These are phyloP conservation scores for Danio tinwini DNA, from an alignment of 2,797 vertebrate species.

Conservation along the genomic window DNA sequence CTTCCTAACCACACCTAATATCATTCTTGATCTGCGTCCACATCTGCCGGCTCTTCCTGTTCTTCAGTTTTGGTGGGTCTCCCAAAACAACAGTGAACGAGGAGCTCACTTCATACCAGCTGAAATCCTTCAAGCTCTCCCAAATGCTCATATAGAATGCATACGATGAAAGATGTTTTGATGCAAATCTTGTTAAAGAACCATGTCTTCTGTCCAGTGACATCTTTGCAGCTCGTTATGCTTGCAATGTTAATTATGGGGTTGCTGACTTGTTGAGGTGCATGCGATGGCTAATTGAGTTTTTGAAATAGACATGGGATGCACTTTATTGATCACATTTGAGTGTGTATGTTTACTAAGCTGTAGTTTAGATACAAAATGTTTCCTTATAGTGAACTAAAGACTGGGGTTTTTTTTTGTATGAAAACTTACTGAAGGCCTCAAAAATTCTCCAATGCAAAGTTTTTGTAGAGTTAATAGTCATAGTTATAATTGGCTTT, in stretches of 20 bases:
- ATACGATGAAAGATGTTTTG: constrained; percentile 49
- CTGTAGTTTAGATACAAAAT: background rate
- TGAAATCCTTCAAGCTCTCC: constrained; percentile 70
- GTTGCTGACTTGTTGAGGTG: background rate
- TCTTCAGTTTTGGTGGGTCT: constrained; percentile 49
- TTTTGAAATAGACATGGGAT: background rate
- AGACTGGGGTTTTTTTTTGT: background rate
- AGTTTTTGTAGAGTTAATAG: too few species aligned
- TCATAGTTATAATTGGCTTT: too few species aligned
- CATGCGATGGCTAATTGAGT: background rate
- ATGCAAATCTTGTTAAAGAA: constrained; percentile 36
- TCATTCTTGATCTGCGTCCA: constrained; percentile 45
- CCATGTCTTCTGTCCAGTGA: constrained; percentile 9
- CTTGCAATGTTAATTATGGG: background rate
- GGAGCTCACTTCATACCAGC: constrained; percentile 65
- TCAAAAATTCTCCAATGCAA: too few species aligned
- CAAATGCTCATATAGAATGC: constrained; percentile 51
- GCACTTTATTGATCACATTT: background rate
- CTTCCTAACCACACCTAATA: constrained; percentile 48
- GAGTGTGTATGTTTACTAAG: background rate
- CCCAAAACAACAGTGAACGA: constrained; percentile 70
- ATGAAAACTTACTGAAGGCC: background rate
- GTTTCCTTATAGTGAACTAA: background rate
- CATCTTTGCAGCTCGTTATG: constrained; percentile 3
- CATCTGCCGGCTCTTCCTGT: constrained; percentile 58